phyloP scores from a whole-genome alignment of 2,888 invertebrate species.

The Portevinia maculata region DNA sequence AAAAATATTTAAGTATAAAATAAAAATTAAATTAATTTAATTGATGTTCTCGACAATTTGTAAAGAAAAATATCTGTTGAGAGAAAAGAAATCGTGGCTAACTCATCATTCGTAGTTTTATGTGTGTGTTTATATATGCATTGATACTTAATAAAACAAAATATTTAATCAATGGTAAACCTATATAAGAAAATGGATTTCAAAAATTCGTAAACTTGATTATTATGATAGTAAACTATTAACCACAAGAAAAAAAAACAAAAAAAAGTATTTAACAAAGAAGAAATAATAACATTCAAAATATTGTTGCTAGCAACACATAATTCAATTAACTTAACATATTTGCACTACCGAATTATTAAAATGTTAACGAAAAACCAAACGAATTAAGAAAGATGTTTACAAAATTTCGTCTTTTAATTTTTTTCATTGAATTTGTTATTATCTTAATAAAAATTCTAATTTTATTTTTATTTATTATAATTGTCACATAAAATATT shows the following conservation, averaged over 20 bases:
- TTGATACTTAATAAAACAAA: slow-evolving; percentile 11
- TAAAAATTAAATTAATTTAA: slow-evolving; percentile 12
- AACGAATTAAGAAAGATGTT: background rate
- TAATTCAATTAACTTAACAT: slow-evolving; percentile 41
- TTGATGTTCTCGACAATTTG: slow-evolving; percentile 30
- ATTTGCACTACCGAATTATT: slow-evolving; percentile 53
- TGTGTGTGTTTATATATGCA: slow-evolving; percentile 61
- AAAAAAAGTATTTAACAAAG: slow-evolving; percentile 1
- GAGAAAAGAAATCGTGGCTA: background rate
- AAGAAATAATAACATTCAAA: slow-evolving; percentile 14
- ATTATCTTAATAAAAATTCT: no score
- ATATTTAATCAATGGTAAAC: slow-evolving; percentile 34
- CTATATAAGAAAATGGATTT: slow-evolving; percentile 7
- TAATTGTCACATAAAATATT: slow-evolving; percentile 38
- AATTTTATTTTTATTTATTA: background rate
- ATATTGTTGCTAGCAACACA: slow-evolving; percentile 35
- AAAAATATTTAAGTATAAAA: background rate
- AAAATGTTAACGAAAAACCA: slow-evolving; percentile 12
- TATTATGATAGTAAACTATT: slow-evolving; percentile 39
- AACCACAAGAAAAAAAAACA: slow-evolving; percentile 27
- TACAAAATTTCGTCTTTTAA: slow-evolving; percentile 1
- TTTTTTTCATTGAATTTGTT: slow-evolving; percentile 4
- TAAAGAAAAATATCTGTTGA: slow-evolving; percentile 10
- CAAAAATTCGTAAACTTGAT: slow-evolving; percentile 15
- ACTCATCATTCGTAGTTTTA: slow-evolving; percentile 49